Evolutionary conservation across 2,113 vertebrate species (phyloP).

Genomic region (Nibea albiflora): DNA sequence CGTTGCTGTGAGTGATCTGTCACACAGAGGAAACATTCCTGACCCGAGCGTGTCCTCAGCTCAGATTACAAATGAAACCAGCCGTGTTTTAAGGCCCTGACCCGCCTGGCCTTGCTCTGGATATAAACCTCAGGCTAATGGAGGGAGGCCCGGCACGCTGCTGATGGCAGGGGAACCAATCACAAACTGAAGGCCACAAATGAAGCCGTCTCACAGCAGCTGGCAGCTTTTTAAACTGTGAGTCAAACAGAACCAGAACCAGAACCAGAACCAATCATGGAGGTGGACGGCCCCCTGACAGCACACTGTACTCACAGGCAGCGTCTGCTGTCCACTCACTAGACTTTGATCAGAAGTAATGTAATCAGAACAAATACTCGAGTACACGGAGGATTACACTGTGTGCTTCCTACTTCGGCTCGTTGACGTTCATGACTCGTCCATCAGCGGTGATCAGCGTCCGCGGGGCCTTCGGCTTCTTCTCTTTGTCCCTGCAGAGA

Average conservation of each 20-base stretch:
- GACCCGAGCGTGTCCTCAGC: conserved; percentile 17
- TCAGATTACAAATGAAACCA: conserved; percentile 57
- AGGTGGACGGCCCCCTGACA: no score
- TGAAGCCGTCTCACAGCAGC: conserved; percentile 22
- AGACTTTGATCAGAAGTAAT: no score
- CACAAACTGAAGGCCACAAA: neutral
- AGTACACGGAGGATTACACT: no score
- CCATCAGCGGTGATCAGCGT: conserved; percentile 88
- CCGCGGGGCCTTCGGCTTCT: conserved; percentile 78
- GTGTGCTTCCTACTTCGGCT: conserved; percentile 85
- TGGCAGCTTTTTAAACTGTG: neutral
- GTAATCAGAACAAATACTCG: no score
- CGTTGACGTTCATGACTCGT: conserved; percentile 90
- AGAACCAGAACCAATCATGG: no score
- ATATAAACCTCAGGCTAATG: conserved; percentile 42
- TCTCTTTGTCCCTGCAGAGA: conserved; percentile 81
- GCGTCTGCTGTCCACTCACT: no score
- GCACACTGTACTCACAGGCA: no score
- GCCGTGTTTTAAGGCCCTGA: conserved; percentile 33
- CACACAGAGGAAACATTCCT: neutral
- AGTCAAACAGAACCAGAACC: no score
- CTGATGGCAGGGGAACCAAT: neutral
- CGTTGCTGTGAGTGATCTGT: neutral
- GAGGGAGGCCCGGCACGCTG: neutral
- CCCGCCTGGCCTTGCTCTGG: conserved; percentile 5